A percentile compares a stretch with the other conserved stretches of the same genome.
phyloP scores from a whole-genome alignment of 2,888 invertebrate genomes.

The Melanargia galathea region DNA sequence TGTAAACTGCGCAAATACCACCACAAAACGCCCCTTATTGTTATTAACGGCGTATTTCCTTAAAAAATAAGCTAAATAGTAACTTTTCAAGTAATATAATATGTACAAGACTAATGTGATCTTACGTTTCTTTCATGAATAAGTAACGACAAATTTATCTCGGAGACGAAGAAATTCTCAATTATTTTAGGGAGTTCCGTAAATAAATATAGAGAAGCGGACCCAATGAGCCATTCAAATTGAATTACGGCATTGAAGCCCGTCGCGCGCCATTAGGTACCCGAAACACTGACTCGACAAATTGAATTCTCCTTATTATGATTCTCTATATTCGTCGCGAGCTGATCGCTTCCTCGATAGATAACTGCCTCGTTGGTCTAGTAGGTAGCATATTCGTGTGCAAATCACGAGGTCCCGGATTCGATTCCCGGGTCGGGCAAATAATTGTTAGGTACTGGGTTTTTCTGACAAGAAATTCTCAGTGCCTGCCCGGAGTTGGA shows the following conservation, averaged over 20 bases:
- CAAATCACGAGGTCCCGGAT: no score
- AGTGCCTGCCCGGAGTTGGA: no score
- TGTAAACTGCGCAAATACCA: no score
- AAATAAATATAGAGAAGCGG: not conserved
- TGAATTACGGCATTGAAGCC: not conserved
- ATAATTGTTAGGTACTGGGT: no score
- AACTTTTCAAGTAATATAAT: no score
- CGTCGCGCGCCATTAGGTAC: conserved; percentile 7
- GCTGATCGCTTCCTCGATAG: no score
- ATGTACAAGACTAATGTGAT: not conserved
- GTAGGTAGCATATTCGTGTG: no score
- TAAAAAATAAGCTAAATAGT: not conserved
- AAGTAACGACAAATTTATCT: not conserved
- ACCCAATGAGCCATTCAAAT: not conserved
- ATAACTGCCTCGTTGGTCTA: no score
- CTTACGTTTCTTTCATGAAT: not conserved
- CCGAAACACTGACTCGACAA: not conserved
- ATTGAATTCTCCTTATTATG: not conserved
- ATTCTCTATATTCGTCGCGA: not conserved
- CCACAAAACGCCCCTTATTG: no score
- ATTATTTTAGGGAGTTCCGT: not conserved
- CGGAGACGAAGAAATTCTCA: conserved; percentile 1
- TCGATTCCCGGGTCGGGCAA: no score
- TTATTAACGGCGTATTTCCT: not conserved
- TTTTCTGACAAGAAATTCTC: no score